These are phyloP conservation scores for Himalopsyche japonica DNA, from an alignment of 2,888 invertebrate genomes.

Conservation along the genomic window DNA sequence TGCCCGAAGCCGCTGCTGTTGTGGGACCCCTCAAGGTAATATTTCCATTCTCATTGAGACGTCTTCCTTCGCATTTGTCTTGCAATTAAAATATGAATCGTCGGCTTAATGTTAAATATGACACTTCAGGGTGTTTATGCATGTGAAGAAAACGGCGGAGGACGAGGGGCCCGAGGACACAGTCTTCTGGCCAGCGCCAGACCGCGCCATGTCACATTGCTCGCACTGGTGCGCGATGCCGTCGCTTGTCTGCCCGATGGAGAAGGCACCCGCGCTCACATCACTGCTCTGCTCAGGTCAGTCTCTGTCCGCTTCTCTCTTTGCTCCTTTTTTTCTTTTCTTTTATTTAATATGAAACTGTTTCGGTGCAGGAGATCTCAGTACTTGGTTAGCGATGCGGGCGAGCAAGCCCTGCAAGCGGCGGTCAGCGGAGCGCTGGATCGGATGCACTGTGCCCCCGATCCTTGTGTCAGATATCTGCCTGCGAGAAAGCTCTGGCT, in stretches of 20 bases:
- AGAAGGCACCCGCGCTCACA: constrained; percentile 89
- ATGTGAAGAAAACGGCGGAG: constrained; percentile 39
- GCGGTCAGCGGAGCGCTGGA: constrained; percentile 91
- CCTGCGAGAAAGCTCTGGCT: constrained; percentile 92
- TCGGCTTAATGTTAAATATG: background rate
- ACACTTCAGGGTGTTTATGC: constrained; percentile 32
- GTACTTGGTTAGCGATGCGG: constrained; percentile 58
- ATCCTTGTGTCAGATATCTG: constrained; percentile 93
- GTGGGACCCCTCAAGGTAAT: constrained; percentile 84
- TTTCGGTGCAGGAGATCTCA: constrained; percentile 60
- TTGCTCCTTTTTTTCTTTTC: too few species aligned
- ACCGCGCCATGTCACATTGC: constrained; percentile 88
- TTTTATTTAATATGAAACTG: too few species aligned
- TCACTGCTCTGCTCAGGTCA: constrained; percentile 76
- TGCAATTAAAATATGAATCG: background rate
- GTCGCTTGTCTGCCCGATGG: constrained; percentile 92
- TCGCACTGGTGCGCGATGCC: constrained; percentile 90
- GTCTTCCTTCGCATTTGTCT: background rate
- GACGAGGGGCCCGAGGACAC: constrained; percentile 71
- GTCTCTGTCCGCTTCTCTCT: background rate
- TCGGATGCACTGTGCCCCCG: constrained; percentile 84
- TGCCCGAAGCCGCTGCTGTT: constrained; percentile 83
- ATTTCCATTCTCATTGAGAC: constrained; percentile 44
- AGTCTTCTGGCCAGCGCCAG: constrained; percentile 78
- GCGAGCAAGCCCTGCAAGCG: constrained; percentile 72